Evolutionary conservation across 2,888 invertebrate genomes (phyloP), one percentile per base, ranked within the genome.

Genomic region (Cinara cedri): DNA sequence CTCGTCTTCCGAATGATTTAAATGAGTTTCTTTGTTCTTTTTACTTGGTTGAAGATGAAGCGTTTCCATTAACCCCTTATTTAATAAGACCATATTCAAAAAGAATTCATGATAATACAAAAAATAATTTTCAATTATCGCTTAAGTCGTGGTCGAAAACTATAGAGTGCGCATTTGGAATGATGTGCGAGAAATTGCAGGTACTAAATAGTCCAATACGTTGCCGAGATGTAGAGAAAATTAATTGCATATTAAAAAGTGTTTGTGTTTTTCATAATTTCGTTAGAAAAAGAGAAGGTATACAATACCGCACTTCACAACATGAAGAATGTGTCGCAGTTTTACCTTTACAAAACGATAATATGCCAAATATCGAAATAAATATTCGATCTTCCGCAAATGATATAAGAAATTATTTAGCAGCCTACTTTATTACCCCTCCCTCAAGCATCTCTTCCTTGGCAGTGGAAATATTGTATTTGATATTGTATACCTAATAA

Each of bases 181-280:
- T 83, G 82, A 75, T 65, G 68, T 57, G 71, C 54, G 80, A 82
- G 81, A 83, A 83, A 62, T 82, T 83, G 60, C 75, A 57, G 24
- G 82, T 82, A 72, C 81, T 83, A 70, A 82, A 81, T 65, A 75
- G 80, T 66, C 81, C 82, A 65, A 82, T 83, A 16, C 81, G 81
- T 60, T 70, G 65, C 72, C 80, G 81, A 80, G 72, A 83, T 75
- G 46, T 68, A 44, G 46, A 81, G 81, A 80, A 24, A 57, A 70
- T 83, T 24, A 82, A 78, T 34, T 3, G 6, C 6, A 34, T 34
- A 4, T 4, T 34, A 34, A 34, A 34, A 34, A 4, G 3, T 34
- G 34, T 34, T 3, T 34, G 34, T 6, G 6, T 34, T 34, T 6
- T 34, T 34, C 34, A 34, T 6, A 34, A 34, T 34, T 34, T 34